These are phyloP conservation scores for Eremobia ochroleuca DNA, from an alignment of 2,888 invertebrate species.

Conservation along the genomic window DNA sequence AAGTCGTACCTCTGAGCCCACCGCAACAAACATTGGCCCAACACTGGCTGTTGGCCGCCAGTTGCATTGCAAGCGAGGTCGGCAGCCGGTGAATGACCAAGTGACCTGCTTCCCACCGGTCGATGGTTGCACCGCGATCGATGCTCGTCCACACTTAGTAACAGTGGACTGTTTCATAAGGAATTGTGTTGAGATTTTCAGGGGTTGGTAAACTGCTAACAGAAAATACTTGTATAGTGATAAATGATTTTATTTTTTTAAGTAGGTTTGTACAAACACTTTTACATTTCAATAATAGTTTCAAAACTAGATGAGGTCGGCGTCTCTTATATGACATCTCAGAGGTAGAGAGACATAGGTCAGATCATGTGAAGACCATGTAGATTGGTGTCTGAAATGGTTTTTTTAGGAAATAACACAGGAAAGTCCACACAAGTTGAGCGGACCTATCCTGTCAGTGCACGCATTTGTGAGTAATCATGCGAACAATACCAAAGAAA, in stretches of 20 bases:
- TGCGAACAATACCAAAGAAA: background rate
- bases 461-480: background rate
- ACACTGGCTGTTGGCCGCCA: constrained; percentile 51
- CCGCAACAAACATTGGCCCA: constrained; percentile 55
- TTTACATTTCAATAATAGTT: background rate
- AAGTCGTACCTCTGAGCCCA: constrained; percentile 32
- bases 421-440: no score
- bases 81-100: constrained; percentile 73
- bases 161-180: constrained; percentile 15
- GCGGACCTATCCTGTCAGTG: no score
- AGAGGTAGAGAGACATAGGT: background rate
- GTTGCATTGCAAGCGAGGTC: constrained; percentile 68
- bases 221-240: background rate
- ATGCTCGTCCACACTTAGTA: constrained; percentile 52
- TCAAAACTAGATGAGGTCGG: background rate
- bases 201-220: background rate
- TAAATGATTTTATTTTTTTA: no score
- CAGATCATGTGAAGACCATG: background rate
- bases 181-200: background rate
- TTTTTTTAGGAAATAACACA: background rate
- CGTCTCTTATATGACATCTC: background rate
- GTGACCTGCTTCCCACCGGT: constrained; percentile 74
- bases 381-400: background rate
- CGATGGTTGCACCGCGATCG: constrained; percentile 74
- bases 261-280: background rate